Evolutionary conservation across 2,113 vertebrate species (phyloP).

Genomic region (Corapipo altera): DNA sequence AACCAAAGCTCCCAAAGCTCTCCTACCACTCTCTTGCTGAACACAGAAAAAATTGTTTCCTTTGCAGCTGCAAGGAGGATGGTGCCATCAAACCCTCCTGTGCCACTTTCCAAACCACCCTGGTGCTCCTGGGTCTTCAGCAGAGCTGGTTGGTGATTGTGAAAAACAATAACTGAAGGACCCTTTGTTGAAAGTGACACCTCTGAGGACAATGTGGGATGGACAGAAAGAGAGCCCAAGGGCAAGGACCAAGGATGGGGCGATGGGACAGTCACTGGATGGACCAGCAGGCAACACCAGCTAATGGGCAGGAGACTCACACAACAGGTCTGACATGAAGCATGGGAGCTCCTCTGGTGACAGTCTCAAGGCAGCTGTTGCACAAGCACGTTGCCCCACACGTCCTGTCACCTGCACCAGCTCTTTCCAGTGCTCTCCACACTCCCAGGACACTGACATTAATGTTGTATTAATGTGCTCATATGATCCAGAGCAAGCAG

Average conservation of each 20-base stretch:
- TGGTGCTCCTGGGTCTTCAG: neutral
- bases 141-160: accelerated
- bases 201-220: accelerated
- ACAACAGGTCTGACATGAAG: neutral
- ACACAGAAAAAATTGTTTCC: neutral
- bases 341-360: neutral
- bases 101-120: neutral
- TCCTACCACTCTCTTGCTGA: neutral
- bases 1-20: neutral
- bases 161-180: neutral
- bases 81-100: neutral
- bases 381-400: neutral
- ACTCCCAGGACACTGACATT: neutral
- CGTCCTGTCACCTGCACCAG: neutral
- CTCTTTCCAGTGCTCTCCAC: neutral
- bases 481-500: neutral
- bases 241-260: too few relatives aligned
- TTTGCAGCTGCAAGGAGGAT: neutral
- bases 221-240: neutral
- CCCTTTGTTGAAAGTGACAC: too few relatives aligned
- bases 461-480: neutral
- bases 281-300: neutral
- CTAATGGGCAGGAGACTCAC: neutral
- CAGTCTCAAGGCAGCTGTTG: neutral
- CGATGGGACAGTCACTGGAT: neutral